Evolutionary conservation across 1,140 invertebrate species (phyloP).

Genomic region (Sinonovacula constricta): DNA sequence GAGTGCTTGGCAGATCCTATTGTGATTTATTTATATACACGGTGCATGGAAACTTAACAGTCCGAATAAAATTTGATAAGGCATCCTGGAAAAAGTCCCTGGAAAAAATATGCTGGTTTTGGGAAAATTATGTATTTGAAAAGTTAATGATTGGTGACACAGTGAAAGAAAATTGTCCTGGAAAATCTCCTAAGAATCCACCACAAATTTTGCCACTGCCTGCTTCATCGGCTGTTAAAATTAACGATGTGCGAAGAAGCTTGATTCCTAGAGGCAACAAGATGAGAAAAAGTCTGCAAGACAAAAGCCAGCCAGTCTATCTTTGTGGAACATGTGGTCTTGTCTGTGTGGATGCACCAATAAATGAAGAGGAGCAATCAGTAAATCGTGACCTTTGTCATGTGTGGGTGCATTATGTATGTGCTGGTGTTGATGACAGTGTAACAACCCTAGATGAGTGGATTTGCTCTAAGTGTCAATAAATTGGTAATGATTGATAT

Average conservation of each 20-base stretch:
- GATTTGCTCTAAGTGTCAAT: conserved; percentile 1
- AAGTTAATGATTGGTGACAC: neutral
- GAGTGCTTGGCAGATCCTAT: conserved; percentile 1
- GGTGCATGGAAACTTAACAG: conserved; percentile 12
- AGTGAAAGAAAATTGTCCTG: neutral
- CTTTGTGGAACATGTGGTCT: conserved; percentile 21
- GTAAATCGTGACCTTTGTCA: conserved; percentile 35
- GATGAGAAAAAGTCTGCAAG: neutral
- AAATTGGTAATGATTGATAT: too few species aligned
- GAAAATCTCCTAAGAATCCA: neutral
- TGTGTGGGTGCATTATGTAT: conserved; percentile 33
- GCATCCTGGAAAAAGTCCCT: neutral
- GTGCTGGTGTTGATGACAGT: conserved; percentile 20
- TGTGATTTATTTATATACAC: conserved; percentile 45
- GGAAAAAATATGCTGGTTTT: conserved; percentile 25
- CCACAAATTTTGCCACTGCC: neutral
- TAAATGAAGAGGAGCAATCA: conserved; percentile 8
- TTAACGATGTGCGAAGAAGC: neutral
- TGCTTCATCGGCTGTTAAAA: neutral
- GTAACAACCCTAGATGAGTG: neutral
- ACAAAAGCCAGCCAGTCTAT: conserved; percentile 2
- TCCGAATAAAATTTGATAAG: conserved; percentile 3
- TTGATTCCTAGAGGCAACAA: neutral
- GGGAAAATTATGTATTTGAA: conserved; percentile 11
- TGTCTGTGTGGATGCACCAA: conserved; percentile 14